Evolutionary conservation across 2,797 vertebrate species (phyloP), one percentile per base, ranked within the genome.

Genomic region (Lacerta viridis): DNA sequence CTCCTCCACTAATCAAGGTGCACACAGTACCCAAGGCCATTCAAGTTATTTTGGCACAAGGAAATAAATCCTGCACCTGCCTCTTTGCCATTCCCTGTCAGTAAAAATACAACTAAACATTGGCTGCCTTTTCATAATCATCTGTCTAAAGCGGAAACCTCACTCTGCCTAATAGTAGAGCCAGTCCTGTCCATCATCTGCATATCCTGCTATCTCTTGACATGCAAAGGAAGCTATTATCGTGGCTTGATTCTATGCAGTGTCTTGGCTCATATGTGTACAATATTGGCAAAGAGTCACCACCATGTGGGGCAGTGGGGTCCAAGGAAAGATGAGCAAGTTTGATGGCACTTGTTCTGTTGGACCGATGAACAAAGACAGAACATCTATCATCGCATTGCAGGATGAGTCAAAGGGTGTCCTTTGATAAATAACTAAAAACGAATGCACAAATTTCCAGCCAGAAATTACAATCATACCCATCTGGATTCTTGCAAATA

Each of bases 401-500:
- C 7, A 92, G 79, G 87, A 72, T 27, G 39, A 61, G 59, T 86
- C 20, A 87, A 80, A n/a, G 2, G 7, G 33, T 91, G 33, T 91
- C 61, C 66, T 75, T 71, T 93, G 10, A 64, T 74, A 88, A 92
- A 41, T 81, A 91, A 93, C 92, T 29, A 27, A 66, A 80, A 68
- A 68, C 1, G 2, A 39, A 23, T 20, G 25, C 41, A n/a, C 13
- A 41, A 20, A 33, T 13, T 55, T 78, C 39, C 23, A 23, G 20
- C 88, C 79, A 75, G 83, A 91, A 94, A 46, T 82, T 85, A 43
- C 89, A 91, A 87, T 64, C 79, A 94, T 92, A 91, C 76, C 71
- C 88, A 50, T 80, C 80, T 85, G 82, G 85, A 81, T 90, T 91
- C 91, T 81, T 17, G 10, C 84, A 89, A 91, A 94, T 75, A 78